Base-by-base conservation (phyloP, 2,797 vertebrate genomes). In the Smutsia gigantea region DNA sequence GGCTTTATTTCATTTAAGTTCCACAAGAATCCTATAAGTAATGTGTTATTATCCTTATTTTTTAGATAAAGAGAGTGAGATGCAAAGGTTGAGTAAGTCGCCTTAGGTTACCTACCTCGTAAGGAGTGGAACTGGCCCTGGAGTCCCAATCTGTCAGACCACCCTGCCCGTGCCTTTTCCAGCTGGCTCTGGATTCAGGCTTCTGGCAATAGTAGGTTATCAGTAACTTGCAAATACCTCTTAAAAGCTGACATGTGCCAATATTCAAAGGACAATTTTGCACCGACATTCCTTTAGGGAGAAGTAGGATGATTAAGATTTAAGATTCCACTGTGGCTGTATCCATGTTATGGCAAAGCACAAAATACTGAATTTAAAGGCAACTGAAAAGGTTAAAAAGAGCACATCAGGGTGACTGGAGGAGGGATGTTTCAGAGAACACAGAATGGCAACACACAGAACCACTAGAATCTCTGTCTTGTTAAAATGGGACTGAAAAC, bases 61-160 rank as follows among this genome's bases (percentile, higher is more conserved):
- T 90, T 95, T 69, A 92, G 92, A 49, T 89, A 82, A 92, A 23
- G 81, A 94, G 92, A 94, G 2, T 42, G 12, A 93, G 37, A 49
- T 18, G 84, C 11, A 72, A 85, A 61, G 4, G 29, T n/a, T 74
- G 19, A 90, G 37, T 59, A 72, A 90, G 3, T 93, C 92, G 63
- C 39, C 71, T 74, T 64, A 69, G 9, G 15, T 72, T 64, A 31
- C 19, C 92, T 0, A 78, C 37, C 17, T 42, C 19, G 0, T 34
- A 93, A 25, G 39, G 69, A 27, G 34, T 37, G 68, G 39, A 81
- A 63, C 6, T 82, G 31, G 23, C 8, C 64, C 31, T 64, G 12
- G 42, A 89, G 95, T 92, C 9, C 37, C 23, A 69, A 11, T 53
- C 53, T 96, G 85, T 85, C 59, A 37, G 53, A 77, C 3, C 13